Base-by-base conservation (phyloP, 2,113 vertebrate genomes). In the Notiomystis cincta region DNA sequence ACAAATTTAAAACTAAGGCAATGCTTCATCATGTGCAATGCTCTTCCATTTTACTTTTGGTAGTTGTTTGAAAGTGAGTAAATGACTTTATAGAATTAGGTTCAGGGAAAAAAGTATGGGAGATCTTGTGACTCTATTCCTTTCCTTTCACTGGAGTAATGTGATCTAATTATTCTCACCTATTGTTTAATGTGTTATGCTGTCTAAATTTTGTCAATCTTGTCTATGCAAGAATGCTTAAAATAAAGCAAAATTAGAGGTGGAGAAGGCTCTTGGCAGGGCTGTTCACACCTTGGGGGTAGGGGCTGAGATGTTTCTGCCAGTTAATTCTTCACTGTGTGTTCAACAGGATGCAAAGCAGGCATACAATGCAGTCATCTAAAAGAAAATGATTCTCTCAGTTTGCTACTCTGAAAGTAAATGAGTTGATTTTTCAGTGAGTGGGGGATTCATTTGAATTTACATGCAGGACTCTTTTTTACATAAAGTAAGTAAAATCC, bases 401-500 rank as follows among this genome's bases (percentile, higher is more conserved):
- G 11, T 86, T 93, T 92, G 40, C 27, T 90, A 40, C 70, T 92
- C 81, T 92, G 62, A 82, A 94, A 92, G 67, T 48, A 89, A 93
- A 92, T 79, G 15, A 87, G 65, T 91, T 93, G 65, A n/a, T 87
- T 82, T 93, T 95, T 80, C 72, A 54, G 24, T 54, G 73, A 69
- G 23, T 82, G 38, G 61, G 57, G 25, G 56, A 76, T 79, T 96
- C 40, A 76, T 87, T 58, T 53, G 75, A 73, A 93, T 92, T 84
- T 95, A 79, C 20, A 42, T 61, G 25, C 64, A 72, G 38, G 28
- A 8, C 23, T 23, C 30, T 75, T 87, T 84, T 93, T 82, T 79
- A 56, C 37, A 60, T 66, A 88, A 70, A 87, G 16, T 35, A 45
- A 89, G 64, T 73, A 69, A 82, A 95, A 82, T 28, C 37, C n/a